Evolutionary conservation across 2,113 vertebrate species (phyloP), one percentile per base, ranked within the genome.

Genomic region (Echinops telfairi): DNA sequence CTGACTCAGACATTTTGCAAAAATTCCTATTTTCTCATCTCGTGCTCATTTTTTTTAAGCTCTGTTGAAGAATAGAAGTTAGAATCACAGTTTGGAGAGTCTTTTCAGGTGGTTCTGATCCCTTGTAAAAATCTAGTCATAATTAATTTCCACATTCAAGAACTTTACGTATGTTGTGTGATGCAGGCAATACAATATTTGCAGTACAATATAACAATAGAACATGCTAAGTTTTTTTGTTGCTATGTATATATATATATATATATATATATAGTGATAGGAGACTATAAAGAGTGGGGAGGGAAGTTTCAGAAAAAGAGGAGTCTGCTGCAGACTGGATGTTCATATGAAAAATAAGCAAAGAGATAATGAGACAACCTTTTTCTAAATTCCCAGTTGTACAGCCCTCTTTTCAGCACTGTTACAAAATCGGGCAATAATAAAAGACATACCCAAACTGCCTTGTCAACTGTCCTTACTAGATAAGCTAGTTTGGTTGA

Each of bases 321-420:
- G 23, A 53, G 0, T 60, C 62, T 83, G 31, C 86, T 73, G 91
- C 29, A 81, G 2, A 43, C 0, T 91, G 75, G 89, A 57, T 29
- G 40, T 40, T 2, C 9, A 47, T 25, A 23, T 80, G 14, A 85
- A 88, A 0, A 3, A 17, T 88, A 83, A 91, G 43, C 23, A 25
- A 71, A 89, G 78, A 83, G 83, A 70, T 53, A 91, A 62, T 80
- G 29, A 92, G 68, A 81, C 11, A 57, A 58, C 22, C 6, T 76
- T 75, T 83, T 23, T 33, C 38, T 53, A 84, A 53, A 78, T 12
- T 66, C 33, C 64, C 71, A 14, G 11, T 7, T 88, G 82, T 88
- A 40, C 9, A 79, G 27, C 31, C 90, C 5, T 90, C 29, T 84
- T 82, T 83, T 76, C 91, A 19, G 15, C 60, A 43, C 23, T 73